A percentile compares a stretch with the other conserved stretches of the same genome.
phyloP scores from a whole-genome alignment of 2,888 invertebrate genomes.

The Idaea dimidiata region DNA sequence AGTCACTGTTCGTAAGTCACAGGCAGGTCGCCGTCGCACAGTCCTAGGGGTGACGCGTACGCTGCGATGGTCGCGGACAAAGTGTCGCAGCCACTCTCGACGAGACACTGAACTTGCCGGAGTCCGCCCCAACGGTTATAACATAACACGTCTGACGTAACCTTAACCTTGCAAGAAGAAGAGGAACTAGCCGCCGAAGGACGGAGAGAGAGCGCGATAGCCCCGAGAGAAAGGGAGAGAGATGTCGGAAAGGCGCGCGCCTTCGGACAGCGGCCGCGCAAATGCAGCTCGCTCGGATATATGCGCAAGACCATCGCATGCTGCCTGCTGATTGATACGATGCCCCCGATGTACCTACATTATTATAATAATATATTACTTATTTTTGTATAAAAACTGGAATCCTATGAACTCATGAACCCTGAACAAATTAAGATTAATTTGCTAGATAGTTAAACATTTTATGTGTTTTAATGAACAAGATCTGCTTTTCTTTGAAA shows the following conservation, averaged over 20 bases:
- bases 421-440: neutral
- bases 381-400: slow-evolving; percentile 1
- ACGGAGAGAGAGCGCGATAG: slow-evolving; percentile 79
- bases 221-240: slow-evolving; percentile 76
- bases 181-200: slow-evolving; percentile 78
- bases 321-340: slow-evolving; percentile 27
- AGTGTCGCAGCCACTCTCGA: slow-evolving; percentile 78
- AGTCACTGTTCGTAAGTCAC: slow-evolving; percentile 78
- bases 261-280: slow-evolving; percentile 34
- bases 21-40: slow-evolving; percentile 65
- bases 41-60: slow-evolving; percentile 65
- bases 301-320: slow-evolving; percentile 31
- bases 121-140: slow-evolving; percentile 80
- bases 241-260: slow-evolving; percentile 37
- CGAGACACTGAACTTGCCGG: slow-evolving; percentile 80
- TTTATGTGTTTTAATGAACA: slow-evolving; percentile 7
- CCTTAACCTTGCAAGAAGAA: slow-evolving; percentile 82
- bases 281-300: slow-evolving; percentile 34
- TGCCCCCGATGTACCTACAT: slow-evolving; percentile 24
- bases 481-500: slow-evolving; percentile 12
- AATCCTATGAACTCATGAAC: slow-evolving; percentile 7
- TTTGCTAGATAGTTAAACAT: too few relatives aligned
- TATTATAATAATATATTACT: slow-evolving; percentile 14
- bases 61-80: slow-evolving; percentile 63
- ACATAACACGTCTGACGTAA: slow-evolving; percentile 82